Conservation (phyloP, 2,113 vertebrate species). For the Psettodes erumei region DNA sequence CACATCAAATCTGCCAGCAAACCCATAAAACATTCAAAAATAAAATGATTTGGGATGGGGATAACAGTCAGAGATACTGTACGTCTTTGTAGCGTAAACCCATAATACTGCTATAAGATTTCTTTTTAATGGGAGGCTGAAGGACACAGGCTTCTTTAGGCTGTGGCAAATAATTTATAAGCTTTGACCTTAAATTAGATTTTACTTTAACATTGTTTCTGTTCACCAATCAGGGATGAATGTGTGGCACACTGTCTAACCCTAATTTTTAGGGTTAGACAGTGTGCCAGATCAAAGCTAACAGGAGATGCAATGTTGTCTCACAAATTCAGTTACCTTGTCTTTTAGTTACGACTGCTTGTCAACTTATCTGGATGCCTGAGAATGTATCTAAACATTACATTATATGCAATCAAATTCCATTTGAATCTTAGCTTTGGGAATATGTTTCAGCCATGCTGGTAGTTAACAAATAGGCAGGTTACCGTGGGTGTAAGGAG, state of each 20-base stretch:
- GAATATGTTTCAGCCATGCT: background rate
- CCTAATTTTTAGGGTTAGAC: no score
- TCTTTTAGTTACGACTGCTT: background rate
- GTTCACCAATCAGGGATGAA: background rate
- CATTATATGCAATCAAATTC: background rate
- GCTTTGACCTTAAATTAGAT: background rate
- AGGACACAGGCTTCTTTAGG: background rate
- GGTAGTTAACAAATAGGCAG: background rate
- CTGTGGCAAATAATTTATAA: background rate
- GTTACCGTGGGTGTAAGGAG: background rate
- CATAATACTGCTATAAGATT: no score
- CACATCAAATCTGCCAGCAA: background rate
- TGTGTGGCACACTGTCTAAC: no score
- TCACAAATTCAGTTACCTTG: background rate
- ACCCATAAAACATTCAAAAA: background rate
- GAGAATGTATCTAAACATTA: background rate
- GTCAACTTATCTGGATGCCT: background rate
- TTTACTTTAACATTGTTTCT: background rate
- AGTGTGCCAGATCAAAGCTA: background rate
- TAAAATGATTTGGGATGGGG: background rate
- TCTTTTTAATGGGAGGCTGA: background rate
- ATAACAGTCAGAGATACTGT: conserved; percentile 5
- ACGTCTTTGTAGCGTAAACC: no score
- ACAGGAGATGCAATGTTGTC: background rate
- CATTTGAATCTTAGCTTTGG: background rate